A percentile compares a stretch with the other conserved stretches of the same genome.
Conservation (phyloP, 2,113 vertebrate genomes). For the Indicator indicator region DNA sequence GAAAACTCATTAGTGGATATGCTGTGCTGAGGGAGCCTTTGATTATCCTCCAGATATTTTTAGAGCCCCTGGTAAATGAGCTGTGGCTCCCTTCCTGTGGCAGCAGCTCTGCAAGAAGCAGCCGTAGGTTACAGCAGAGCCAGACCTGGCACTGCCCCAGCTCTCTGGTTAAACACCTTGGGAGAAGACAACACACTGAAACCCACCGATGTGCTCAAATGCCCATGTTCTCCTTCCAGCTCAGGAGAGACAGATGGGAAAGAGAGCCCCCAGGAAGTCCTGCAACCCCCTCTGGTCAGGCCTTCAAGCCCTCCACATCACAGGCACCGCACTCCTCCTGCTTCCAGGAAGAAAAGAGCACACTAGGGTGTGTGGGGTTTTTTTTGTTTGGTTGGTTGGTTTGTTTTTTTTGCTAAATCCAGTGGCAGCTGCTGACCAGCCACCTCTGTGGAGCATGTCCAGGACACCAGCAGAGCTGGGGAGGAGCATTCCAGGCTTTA, state of each 20-base stretch:
- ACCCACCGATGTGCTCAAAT: neutral
- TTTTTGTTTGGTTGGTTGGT: neutral
- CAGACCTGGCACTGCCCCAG: neutral
- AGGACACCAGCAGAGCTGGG: neutral
- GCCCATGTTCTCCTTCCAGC: neutral
- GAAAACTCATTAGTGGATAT: neutral
- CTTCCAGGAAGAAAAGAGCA: neutral
- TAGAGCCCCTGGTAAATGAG: constrained; percentile 16
- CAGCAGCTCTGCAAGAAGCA: neutral
- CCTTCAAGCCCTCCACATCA: neutral
- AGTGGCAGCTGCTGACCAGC: neutral
- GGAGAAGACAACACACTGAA: neutral
- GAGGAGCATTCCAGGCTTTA: neutral
- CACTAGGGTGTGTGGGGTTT: neutral
- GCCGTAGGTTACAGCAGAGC: neutral
- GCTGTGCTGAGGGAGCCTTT: neutral
- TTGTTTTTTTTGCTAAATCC: neutral
- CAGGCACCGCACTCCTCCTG: neutral
- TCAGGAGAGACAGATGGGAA: neutral
- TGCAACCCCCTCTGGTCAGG: neutral
- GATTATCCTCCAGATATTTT: constrained; percentile 54
- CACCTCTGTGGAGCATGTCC: neutral
- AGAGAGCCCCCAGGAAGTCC: neutral
- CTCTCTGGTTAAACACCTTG: neutral
- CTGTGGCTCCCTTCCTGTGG: neutral